Evolutionary conservation across 1,140 invertebrate species (phyloP).

Genomic region (Pseudomyrmex pallidus): DNA sequence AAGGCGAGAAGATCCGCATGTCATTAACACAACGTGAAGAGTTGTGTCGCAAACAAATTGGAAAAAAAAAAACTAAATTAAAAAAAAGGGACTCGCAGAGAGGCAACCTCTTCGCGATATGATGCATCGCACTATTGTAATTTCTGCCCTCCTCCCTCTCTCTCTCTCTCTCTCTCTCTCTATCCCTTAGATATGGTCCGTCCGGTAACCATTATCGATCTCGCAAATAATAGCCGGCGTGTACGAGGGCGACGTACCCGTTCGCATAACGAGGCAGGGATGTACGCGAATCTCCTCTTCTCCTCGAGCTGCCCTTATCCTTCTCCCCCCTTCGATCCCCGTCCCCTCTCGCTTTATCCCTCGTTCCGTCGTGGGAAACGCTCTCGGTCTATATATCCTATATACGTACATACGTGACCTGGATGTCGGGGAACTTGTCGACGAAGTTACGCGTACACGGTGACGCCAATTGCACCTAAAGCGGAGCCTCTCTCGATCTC

Average conservation of each 20-base stretch:
- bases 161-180: background rate
- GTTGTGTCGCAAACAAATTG: background rate
- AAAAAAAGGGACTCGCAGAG: background rate
- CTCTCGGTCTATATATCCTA: slow-evolving; percentile 10
- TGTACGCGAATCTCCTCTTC: slow-evolving; percentile 19
- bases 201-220: slow-evolving; percentile 72
- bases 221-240: slow-evolving; percentile 72
- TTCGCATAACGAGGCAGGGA: slow-evolving; percentile 71
- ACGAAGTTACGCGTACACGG: slow-evolving; percentile 54
- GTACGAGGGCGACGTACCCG: slow-evolving; percentile 62
- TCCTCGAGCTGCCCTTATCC: slow-evolving; percentile 25
- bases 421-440: slow-evolving; percentile 41
- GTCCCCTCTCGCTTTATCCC: background rate
- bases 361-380: slow-evolving; percentile 3
- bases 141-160: background rate
- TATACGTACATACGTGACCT: slow-evolving; percentile 58
- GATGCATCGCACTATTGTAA: slow-evolving; percentile 40
- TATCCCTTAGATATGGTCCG: slow-evolving; percentile 27
- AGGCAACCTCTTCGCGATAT: slow-evolving; percentile 9
- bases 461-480: slow-evolving; percentile 61
- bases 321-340: background rate
- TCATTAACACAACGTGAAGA: slow-evolving; percentile 16
- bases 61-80: background rate
- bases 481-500: slow-evolving; percentile 56
- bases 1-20: background rate